Conservation (phyloP, 2,113 vertebrate genomes). For the Spea multiplicata region DNA sequence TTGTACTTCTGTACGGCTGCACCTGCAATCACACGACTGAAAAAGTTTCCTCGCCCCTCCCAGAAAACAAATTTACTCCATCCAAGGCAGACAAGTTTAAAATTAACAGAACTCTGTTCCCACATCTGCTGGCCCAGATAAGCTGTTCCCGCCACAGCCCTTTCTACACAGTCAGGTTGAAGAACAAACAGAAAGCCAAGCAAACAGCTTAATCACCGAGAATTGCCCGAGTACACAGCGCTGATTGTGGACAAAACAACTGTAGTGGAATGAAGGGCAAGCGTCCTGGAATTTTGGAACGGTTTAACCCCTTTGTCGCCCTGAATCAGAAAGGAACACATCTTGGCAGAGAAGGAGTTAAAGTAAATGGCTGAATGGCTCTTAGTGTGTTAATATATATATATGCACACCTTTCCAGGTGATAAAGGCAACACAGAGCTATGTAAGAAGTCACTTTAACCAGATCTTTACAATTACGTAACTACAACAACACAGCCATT, state of each 20-base stretch:
- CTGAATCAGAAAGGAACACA: background rate
- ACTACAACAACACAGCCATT: too few species aligned
- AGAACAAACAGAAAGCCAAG: background rate
- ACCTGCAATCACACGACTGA: conserved; percentile 39
- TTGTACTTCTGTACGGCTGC: background rate
- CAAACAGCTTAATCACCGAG: conserved; percentile 30
- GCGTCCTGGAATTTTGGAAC: conserved; percentile 30
- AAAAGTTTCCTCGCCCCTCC: conserved; percentile 52
- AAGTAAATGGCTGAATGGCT: background rate
- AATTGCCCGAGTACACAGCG: conserved; percentile 45
- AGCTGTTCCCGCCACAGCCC: conserved; percentile 46
- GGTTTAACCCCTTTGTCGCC: background rate
- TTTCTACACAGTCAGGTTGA: conserved; percentile 36
- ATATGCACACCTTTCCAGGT: too few species aligned
- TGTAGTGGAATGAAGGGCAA: conserved; percentile 35
- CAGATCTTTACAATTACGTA: too few species aligned
- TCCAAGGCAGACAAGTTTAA: conserved; percentile 48
- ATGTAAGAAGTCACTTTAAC: too few species aligned
- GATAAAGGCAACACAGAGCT: too few species aligned
- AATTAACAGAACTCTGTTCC: conserved; percentile 58
- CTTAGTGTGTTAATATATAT: too few species aligned
- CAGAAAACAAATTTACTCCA: conserved; percentile 59
- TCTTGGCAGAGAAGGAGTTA: background rate
- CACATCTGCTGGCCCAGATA: conserved; percentile 53
- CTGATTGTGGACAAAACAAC: conserved; percentile 37